These are phyloP conservation scores for Synanceia verrucosa DNA, from an alignment of 2,797 vertebrate species.

Conservation along the genomic window DNA sequence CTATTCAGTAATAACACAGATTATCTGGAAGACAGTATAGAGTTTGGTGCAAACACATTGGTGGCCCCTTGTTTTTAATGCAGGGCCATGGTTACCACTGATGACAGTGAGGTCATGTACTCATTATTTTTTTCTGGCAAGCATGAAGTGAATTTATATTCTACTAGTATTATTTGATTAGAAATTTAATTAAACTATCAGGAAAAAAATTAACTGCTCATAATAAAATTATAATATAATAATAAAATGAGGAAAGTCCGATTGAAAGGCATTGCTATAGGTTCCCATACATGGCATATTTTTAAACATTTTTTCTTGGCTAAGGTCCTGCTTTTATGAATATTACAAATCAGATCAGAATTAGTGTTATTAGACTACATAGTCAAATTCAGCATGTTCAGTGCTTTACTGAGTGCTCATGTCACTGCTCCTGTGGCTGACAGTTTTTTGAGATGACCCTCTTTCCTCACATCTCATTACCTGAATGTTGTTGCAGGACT, in stretches of 20 bases:
- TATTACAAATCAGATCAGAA: not conserved
- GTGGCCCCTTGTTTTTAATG: not conserved
- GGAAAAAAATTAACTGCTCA: too few species aligned
- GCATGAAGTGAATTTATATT: not conserved
- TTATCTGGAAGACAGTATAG: not conserved
- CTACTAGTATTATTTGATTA: not conserved
- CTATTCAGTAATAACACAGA: not conserved
- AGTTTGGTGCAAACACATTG: not conserved
- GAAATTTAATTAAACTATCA: too few species aligned
- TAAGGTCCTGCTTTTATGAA: not conserved
- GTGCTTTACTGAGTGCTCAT: not conserved
- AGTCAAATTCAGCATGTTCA: not conserved
- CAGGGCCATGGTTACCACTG: not conserved
- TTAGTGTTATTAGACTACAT: not conserved
- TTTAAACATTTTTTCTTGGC: not conserved
- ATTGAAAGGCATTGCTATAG: too few species aligned
- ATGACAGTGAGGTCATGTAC: not conserved
- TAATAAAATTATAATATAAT: too few species aligned
- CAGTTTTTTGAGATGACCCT: not conserved
- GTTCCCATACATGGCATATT: not conserved
- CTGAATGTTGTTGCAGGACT: slow-evolving; percentile 9
- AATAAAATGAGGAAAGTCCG: too few species aligned
- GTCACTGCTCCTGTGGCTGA: not conserved
- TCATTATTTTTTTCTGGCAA: not conserved
- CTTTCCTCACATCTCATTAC: slow-evolving; percentile 1